Conservation (phyloP, 2,888 invertebrate genomes). For the Muscina levida region DNA sequence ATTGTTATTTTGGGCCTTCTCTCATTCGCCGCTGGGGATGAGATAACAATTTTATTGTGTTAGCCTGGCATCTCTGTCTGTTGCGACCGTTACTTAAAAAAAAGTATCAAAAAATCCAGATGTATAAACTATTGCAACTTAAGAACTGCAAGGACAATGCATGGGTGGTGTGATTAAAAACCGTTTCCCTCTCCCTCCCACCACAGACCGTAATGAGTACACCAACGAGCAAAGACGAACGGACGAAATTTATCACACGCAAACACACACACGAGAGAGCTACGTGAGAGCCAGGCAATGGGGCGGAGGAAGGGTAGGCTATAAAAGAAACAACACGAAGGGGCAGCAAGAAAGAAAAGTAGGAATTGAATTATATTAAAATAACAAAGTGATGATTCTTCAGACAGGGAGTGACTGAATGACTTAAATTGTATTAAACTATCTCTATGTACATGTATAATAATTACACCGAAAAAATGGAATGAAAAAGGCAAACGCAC, state of each 20-base stretch:
- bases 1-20: neutral
- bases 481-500: slow-evolving; percentile 22
- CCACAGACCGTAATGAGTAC: slow-evolving; percentile 18
- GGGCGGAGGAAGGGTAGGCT: slow-evolving; percentile 22
- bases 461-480: slow-evolving; percentile 8
- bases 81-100: slow-evolving; percentile 37
- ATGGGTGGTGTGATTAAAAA: slow-evolving; percentile 47
- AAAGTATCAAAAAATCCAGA: slow-evolving; percentile 44
- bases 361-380: slow-evolving; percentile 23
- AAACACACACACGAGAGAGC: neutral
- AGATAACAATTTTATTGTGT: slow-evolving; percentile 2
- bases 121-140: slow-evolving; percentile 60
- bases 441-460: neutral
- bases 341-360: neutral
- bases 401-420: slow-evolving; percentile 69
- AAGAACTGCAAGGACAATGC: slow-evolving; percentile 56
- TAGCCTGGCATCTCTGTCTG: slow-evolving; percentile 53
- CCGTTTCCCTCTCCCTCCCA: neutral
- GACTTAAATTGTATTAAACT: slow-evolving; percentile 56
- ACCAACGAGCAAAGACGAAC: slow-evolving; percentile 4
- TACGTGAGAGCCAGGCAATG: slow-evolving; percentile 10
- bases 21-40: slow-evolving; percentile 4
- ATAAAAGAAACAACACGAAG: slow-evolving; percentile 30
- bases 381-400: slow-evolving; percentile 47
- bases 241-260: neutral